Evolutionary conservation across 1,140 invertebrate genomes (phyloP).

Genomic region (Ceratina calcarata): DNA sequence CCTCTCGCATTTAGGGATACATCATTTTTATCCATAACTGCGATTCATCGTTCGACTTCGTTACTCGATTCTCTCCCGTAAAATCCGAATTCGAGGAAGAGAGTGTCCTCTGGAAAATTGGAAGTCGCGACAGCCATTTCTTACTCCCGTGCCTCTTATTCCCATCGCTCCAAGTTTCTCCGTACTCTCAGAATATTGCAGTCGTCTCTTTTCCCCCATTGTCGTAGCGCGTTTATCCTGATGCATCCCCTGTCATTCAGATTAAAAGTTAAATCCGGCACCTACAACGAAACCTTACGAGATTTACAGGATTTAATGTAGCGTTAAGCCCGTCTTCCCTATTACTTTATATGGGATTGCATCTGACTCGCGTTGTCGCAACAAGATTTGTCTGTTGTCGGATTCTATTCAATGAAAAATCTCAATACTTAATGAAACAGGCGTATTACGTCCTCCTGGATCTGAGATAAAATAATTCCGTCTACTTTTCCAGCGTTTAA

Average conservation of each 20-base stretch:
- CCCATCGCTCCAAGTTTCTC: constrained; percentile 31
- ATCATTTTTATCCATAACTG: too few relatives aligned
- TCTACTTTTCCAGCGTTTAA: background rate
- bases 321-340: background rate
- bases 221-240: background rate
- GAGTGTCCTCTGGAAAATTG: constrained; percentile 51
- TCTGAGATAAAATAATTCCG: background rate
- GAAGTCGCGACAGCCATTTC: constrained; percentile 22
- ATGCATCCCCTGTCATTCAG: constrained; percentile 8
- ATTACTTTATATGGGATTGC: background rate
- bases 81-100: background rate
- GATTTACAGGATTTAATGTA: constrained; percentile 21
- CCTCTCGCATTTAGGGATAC: too few relatives aligned
- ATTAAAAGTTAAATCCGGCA: constrained; percentile 19
- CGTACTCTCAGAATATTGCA: constrained; percentile 52
- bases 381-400: background rate
- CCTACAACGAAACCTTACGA: background rate
- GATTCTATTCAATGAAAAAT: background rate
- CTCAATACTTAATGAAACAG: too few relatives aligned
- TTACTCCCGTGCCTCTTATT: constrained; percentile 35
- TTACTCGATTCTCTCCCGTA: background rate
- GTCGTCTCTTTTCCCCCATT: constrained; percentile 29
- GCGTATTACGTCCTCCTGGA: background rate
- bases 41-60: background rate
- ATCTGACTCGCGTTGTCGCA: background rate